Base-by-base conservation (phyloP, 2,888 invertebrate genomes). In the Ornithoptera alexandrae region DNA sequence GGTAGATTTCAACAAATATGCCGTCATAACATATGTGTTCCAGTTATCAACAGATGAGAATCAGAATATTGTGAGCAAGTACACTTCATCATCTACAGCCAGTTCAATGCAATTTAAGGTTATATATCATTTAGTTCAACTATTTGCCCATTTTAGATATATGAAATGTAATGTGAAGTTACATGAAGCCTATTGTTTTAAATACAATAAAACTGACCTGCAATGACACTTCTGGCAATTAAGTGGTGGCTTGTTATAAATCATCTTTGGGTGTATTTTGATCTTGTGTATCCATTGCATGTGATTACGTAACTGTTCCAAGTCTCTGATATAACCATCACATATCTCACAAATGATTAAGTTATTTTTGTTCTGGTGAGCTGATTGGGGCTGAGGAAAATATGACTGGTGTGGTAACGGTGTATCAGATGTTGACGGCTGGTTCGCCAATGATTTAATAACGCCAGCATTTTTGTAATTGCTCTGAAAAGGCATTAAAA, bases 251-350 rank as follows among this genome's bases (percentile, higher is more conserved):
- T 97, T 94, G 89, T 97, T 98, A 89, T 97, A 97, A 78, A 98
- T 97, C 98, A 98, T 98, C 92, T 97, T 98, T 69, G 98, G 97
- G 90, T 98, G 98, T 81, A 98, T 98, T 87, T 98, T 98, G 76
- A 98, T 97, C 94, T 98, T 98, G 88, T 98, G 98, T 85, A 98
- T 98, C 97, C 98, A 98, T 84, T 98, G 98, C 97, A 98, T 98
- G 84, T 98, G 98, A 86, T 98, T 98, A 74, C 98, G 94, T 73
- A 98, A 91, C 84, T 98, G 98, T 81, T 98, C 98, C 81, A 98
- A 93, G 87, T 98, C 98, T 93, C 98, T 98, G 73, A 98, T 98
- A 84, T 98, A 98, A 30, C 98, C 98, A 82, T 98, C 98, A 89
- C 98, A 99, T 74, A 98, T 98, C 93, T 98, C 98, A 88, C 98